Base-by-base conservation (phyloP, 2,797 vertebrate species). In the Lepilemur ruficaudatus region DNA sequence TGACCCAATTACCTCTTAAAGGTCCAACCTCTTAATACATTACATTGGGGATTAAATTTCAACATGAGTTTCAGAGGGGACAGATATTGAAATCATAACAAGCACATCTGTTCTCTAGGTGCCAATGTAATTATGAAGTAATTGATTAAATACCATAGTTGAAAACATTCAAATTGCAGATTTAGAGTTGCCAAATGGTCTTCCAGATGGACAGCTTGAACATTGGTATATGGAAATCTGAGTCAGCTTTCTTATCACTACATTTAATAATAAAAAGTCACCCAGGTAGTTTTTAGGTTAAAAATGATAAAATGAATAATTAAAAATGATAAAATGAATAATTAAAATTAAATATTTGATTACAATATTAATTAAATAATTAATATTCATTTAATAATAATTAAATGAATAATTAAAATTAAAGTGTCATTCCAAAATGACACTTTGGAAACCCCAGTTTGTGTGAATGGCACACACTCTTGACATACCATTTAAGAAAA, bases 171-270 rank as follows among this genome's bases (percentile, higher is more conserved):
- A 79, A 73, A 93, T 32, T 61, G 30, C 17, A 95, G 43, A 67
- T 35, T 82, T 43, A 61, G 25, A 88, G 48, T 91, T 94, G 43
- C 22, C 61, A 92, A 89, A 46, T 69, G 32, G 38, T 35, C 95
- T 95, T 93, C 48, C 46, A 92, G 43, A 82, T 84, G 32, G 85
- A 93, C 92, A 91, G 5, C 50, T 88, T 84, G 43, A 94, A 43
- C n/a, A n/a, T 0, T 69, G 22, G 0, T 82, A 88, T 32, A 22
- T 89, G 57, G 22, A 93, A 80, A 90, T 14, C 18, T 41, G 59
- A 89, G 35, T 94, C 46, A 76, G 48, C 4, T 35, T 84, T 87
- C 41, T 89, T 57, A 78, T 91, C 14, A 73, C 30, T 32, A 85
- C 4, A 52, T 48, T 88, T 94, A 81, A 65, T 89, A 84, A 65